A percentile compares a stretch with the other conserved stretches of the same genome.
These are phyloP conservation scores for Thumatha senex DNA, from an alignment of 2,888 invertebrate species.

Conservation along the genomic window DNA sequence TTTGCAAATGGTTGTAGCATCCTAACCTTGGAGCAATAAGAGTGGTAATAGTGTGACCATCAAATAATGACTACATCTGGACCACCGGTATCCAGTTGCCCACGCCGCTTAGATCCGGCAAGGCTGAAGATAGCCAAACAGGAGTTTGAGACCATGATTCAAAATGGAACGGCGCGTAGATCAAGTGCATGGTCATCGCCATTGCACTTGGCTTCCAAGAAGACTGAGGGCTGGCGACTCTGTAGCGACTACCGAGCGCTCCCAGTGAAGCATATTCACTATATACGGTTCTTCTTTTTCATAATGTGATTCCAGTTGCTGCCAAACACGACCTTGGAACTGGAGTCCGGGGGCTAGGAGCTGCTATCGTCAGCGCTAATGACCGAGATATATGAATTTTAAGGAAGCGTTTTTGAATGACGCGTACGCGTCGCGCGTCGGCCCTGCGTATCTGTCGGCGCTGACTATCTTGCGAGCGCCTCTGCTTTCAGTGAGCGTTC, in stretches of 20 bases:
- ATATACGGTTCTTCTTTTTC: too few relatives aligned
- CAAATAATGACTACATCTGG: constrained; percentile 34
- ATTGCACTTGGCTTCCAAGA: neutral
- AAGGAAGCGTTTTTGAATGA: too few relatives aligned
- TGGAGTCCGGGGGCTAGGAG: too few relatives aligned
- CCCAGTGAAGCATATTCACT: constrained; percentile 2
- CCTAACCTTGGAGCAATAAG: too few relatives aligned
- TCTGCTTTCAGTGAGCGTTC: constrained; percentile 24
- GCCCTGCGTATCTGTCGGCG: constrained; percentile 3
- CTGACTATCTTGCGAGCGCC: constrained; percentile 22
- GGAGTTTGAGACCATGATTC: constrained; percentile 14
- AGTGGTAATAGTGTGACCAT: too few relatives aligned
- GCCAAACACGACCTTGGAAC: too few relatives aligned
- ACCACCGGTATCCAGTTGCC: constrained; percentile 32
- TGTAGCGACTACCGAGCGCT: neutral
- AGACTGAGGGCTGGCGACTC: constrained; percentile 1
- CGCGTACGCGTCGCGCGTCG: too few relatives aligned
- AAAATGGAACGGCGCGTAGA: constrained; percentile 21
- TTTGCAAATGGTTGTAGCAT: too few relatives aligned
- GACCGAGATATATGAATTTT: too few relatives aligned
- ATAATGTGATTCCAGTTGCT: too few relatives aligned
- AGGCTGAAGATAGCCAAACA: constrained; percentile 34
- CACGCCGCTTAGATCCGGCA: constrained; percentile 44
- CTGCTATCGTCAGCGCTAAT: too few relatives aligned
- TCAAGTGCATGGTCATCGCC: neutral